Evolutionary conservation across 2,113 vertebrate genomes (phyloP).

Genomic region (Hystrix brachyura): DNA sequence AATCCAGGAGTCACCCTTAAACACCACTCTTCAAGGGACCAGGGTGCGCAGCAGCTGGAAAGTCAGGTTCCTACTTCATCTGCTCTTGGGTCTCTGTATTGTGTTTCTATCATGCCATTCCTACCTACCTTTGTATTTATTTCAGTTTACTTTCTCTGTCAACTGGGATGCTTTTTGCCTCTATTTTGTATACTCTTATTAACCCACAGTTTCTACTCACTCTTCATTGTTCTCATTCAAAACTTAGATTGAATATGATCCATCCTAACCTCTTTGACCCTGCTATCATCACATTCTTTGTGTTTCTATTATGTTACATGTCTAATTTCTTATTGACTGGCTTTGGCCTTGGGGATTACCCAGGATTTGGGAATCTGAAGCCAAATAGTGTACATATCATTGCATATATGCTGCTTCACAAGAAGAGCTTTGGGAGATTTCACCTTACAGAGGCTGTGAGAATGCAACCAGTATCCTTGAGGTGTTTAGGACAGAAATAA

Average conservation of each 20-base stretch:
- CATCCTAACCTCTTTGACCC: not conserved
- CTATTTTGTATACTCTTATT: not conserved
- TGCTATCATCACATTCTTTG: not conserved
- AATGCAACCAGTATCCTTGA: not conserved
- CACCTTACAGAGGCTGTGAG: not conserved
- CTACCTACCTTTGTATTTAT: not conserved
- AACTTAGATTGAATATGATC: not conserved
- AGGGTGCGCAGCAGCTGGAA: not conserved
- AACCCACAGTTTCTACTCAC: not conserved
- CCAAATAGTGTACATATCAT: not conserved
- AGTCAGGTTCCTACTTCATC: not conserved
- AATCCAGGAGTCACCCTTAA: not conserved
- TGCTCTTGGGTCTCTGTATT: accelerated
- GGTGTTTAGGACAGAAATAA: not conserved
- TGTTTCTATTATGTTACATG: not conserved
- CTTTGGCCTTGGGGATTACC: not conserved
- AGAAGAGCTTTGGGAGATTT: not conserved
- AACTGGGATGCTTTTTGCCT: not conserved
- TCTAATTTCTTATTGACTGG: not conserved
- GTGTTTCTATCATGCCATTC: not conserved
- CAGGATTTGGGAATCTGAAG: not conserved
- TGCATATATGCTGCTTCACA: not conserved
- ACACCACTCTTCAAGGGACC: not conserved
- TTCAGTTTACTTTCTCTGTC: not conserved
- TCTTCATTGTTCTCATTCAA: not conserved